A percentile compares a stretch with the other conserved stretches of the same genome.
Evolutionary conservation across 2,888 invertebrate species (phyloP).

Genomic region (Cremastobaeus sp.): DNA sequence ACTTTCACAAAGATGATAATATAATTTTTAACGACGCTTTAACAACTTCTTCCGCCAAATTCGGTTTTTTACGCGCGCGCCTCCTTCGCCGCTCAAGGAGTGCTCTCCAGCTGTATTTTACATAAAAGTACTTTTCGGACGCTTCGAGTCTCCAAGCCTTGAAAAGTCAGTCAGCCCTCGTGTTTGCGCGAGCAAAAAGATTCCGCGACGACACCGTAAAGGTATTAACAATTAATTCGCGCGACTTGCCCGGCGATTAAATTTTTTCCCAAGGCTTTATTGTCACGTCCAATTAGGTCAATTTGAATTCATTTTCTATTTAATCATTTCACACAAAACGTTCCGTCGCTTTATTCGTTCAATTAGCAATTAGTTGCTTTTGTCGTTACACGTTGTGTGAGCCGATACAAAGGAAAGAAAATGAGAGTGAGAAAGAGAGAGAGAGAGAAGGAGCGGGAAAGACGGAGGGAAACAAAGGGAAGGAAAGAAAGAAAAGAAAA

Average conservation of each 20-base stretch:
- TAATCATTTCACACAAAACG: no score
- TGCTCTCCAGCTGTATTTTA: no score
- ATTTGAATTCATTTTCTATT: no score
- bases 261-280: background rate
- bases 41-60: background rate
- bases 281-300: background rate
- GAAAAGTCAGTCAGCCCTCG: background rate
- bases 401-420: no score
- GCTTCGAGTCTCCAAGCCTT: conserved; percentile 9
- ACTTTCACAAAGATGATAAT: conserved; percentile 3
- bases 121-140: conserved; percentile 21
- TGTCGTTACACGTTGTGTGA: no score
- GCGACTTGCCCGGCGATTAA: background rate
- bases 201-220: background rate
- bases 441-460: no score
- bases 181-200: no score
- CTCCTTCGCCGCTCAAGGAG: background rate
- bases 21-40: conserved; percentile 4
- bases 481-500: no score
- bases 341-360: no score
- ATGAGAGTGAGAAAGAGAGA: no score
- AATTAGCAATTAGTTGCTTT: no score
- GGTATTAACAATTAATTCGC: background rate
- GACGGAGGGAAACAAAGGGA: no score
- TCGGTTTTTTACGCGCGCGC: background rate